phyloP scores from a whole-genome alignment of 2,888 invertebrate genomes.

The Microplitis manilae region DNA sequence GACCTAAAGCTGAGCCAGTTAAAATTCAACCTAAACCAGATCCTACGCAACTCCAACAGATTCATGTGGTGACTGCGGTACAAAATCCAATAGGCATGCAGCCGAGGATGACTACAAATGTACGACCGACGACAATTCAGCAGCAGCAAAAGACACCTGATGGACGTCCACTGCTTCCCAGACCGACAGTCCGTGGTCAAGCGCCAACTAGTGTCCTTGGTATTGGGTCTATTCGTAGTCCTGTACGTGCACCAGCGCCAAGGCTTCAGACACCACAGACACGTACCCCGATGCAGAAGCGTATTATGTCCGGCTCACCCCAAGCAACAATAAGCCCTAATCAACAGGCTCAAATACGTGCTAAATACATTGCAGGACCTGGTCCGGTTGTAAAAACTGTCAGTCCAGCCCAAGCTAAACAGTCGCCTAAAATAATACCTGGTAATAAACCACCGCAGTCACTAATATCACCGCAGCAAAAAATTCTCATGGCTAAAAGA shows the following conservation, averaged over 20 bases:
- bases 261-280: conserved; percentile 45
- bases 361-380: conserved; percentile 58
- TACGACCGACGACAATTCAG: conserved; percentile 54
- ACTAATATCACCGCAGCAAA: conserved; percentile 66
- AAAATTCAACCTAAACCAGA: conserved; percentile 71
- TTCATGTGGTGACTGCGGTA: conserved; percentile 68
- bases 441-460: conserved; percentile 56
- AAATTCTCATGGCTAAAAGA: conserved; percentile 67
- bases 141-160: conserved; percentile 51
- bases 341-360: conserved; percentile 57
- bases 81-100: conserved; percentile 61
- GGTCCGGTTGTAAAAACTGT: conserved; percentile 54
- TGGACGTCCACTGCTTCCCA: conserved; percentile 62
- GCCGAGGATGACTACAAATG: conserved; percentile 59
- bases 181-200: conserved; percentile 60
- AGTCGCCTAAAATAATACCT: conserved; percentile 55
- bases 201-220: conserved; percentile 62
- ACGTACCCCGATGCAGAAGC: conserved; percentile 54
- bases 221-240: conserved; percentile 60
- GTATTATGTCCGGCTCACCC: conserved; percentile 42
- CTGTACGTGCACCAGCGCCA: conserved; percentile 59
- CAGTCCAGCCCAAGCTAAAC: conserved; percentile 55
- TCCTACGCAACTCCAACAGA: conserved; percentile 63
- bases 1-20: conserved; percentile 66
- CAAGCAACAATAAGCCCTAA: conserved; percentile 51